These are phyloP conservation scores for Saguinus imperator DNA, from an alignment of 2,113 vertebrate genomes.

Conservation along the genomic window DNA sequence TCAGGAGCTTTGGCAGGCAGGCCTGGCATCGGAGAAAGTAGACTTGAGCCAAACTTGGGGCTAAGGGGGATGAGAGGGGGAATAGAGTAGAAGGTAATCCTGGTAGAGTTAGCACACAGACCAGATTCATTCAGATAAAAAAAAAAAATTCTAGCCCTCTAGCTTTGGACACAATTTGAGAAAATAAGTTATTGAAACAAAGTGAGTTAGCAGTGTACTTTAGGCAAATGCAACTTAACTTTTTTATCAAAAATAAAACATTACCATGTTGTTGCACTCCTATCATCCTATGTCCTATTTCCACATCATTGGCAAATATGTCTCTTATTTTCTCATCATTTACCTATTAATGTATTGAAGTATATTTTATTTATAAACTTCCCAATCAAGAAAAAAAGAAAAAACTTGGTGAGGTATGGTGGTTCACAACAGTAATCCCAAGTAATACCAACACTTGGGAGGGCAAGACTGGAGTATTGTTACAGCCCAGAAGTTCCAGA, in stretches of 20 bases:
- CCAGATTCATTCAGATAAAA: background rate
- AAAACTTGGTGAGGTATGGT: too few relatives aligned
- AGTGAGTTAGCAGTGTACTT: background rate
- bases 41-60: background rate
- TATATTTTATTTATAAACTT: background rate
- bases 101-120: background rate
- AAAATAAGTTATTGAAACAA: background rate
- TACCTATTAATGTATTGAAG: background rate
- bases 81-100: background rate
- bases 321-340: background rate
- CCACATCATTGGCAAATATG: background rate
- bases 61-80: background rate
- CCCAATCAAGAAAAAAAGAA: background rate
- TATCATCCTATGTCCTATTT: background rate
- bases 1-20: background rate
- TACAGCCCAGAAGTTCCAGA: too few relatives aligned
- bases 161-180: background rate
- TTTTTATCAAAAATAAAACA: background rate
- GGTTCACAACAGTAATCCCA: too few relatives aligned
- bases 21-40: background rate
- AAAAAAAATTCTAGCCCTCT: background rate
- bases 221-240: background rate
- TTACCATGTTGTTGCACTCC: background rate
- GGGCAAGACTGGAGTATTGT: too few relatives aligned
- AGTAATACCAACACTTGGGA: too few relatives aligned